Evolutionary conservation across 2,113 vertebrate genomes (phyloP).

Genomic region (Setophaga petechia): DNA sequence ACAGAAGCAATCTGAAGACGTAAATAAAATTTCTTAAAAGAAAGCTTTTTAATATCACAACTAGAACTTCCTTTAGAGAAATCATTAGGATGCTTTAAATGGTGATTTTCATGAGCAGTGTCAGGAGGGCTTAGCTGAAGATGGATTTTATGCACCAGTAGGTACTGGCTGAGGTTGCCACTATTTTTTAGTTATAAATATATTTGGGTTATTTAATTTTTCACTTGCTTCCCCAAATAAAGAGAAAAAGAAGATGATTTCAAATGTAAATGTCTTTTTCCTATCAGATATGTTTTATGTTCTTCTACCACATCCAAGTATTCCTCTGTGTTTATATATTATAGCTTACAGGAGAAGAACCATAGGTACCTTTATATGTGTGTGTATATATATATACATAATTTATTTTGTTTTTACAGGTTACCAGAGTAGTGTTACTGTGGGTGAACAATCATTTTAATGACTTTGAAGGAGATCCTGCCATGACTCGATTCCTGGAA

Average conservation of each 20-base stretch:
- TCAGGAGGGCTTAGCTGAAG: not conserved
- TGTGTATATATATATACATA: rapidly evolving
- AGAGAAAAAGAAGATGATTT: not conserved
- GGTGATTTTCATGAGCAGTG: not conserved
- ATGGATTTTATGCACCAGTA: not conserved
- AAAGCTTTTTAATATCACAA: not conserved
- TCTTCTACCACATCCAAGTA: not conserved
- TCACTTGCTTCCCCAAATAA: not conserved
- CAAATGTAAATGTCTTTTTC: not conserved
- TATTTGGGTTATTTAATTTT: not conserved
- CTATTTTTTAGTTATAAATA: not conserved
- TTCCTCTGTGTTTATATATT: not conserved
- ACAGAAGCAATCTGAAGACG: not conserved
- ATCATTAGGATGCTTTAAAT: not conserved
- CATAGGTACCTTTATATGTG: not conserved
- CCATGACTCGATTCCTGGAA: slow-evolving; percentile 94
- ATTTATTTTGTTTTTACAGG: slow-evolving; percentile 69
- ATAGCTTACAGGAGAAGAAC: not conserved
- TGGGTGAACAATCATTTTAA: slow-evolving; percentile 99
- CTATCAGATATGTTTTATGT: not conserved
- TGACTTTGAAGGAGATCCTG: slow-evolving; percentile 94
- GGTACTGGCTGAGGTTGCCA: not conserved
- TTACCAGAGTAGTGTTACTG: slow-evolving; percentile 92
- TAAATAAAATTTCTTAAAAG: not conserved
- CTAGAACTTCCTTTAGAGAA: not conserved